A percentile compares a stretch with the other conserved stretches of the same genome.
phyloP scores from a whole-genome alignment of 2,797 vertebrate species.

The Leuciscus waleckii region DNA sequence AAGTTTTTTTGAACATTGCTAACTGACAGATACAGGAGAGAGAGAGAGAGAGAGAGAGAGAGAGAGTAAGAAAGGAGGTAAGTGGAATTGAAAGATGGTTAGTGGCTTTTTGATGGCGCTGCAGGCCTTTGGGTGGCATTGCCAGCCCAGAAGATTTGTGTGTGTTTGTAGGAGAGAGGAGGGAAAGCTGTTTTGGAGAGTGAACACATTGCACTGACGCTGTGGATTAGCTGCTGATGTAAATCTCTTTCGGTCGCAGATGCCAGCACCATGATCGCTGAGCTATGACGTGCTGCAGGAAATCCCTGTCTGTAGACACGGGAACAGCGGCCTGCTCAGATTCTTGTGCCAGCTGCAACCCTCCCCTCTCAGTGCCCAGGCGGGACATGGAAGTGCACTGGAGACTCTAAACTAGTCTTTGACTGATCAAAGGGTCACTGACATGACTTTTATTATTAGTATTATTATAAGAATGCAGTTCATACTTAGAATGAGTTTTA shows the following conservation, averaged over 20 bases:
- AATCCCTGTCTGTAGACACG: conserved; percentile 78
- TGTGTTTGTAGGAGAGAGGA: conserved; percentile 25
- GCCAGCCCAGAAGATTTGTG: conserved; percentile 45
- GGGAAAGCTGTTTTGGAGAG: conserved; percentile 26
- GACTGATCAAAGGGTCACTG: not conserved
- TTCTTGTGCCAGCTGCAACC: conserved; percentile 65
- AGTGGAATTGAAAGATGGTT: conserved; percentile 45
- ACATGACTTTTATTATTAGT: not conserved
- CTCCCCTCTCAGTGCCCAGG: conserved; percentile 59
- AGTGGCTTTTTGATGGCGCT: conserved; percentile 34
- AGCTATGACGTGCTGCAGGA: conserved; percentile 82
- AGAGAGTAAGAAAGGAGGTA: conserved; percentile 32
- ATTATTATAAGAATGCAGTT: not conserved
- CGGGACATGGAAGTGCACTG: not conserved
- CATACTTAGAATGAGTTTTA: no score
- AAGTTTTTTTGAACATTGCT: conserved; percentile 72
- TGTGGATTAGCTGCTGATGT: conserved; percentile 81
- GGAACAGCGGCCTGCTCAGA: conserved; percentile 66
- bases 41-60: not conserved
- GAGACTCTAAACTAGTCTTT: not conserved
- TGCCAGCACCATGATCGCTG: conserved; percentile 79
- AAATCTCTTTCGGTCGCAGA: conserved; percentile 80
- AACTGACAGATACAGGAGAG: conserved; percentile 68
- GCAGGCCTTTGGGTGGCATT: conserved; percentile 42
- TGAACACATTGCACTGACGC: conserved; percentile 11